Conservation (phyloP, 1,140 invertebrate species). For the Caenorhabditis tropicalis region DNA sequence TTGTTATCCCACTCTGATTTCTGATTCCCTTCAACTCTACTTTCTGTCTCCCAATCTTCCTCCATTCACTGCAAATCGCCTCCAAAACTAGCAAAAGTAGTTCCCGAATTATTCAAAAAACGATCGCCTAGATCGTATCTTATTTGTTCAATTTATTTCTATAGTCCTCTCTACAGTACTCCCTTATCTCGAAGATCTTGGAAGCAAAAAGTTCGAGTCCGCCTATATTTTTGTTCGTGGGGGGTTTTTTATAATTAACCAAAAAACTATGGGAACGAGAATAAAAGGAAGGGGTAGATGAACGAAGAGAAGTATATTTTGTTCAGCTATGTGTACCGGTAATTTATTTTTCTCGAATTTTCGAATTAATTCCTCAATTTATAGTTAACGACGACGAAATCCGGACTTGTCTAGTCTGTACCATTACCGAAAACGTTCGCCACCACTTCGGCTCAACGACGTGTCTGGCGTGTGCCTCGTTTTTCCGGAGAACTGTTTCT, state of each 20-base stretch:
- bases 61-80: no score
- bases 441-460: conserved; percentile 3
- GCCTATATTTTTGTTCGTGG: no score
- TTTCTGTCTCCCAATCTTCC: no score
- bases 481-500: conserved; percentile 12
- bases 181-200: neutral
- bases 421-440: conserved; percentile 5
- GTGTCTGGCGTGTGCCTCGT: neutral
- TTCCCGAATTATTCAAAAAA: neutral
- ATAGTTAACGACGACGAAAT: neutral
- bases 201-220: no score
- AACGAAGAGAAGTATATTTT: neutral
- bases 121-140: neutral
- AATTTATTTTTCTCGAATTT: no score
- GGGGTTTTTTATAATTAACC: neutral
- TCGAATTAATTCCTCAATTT: no score
- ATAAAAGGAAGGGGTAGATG: neutral
- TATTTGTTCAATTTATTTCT: neutral
- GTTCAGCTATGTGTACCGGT: no score
- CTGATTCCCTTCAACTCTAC: no score
- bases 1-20: no score
- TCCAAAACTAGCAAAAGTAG: neutral
- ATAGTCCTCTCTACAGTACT: neutral
- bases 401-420: conserved; percentile 1
- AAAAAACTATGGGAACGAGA: neutral